These are phyloP conservation scores for Aleiodes leptofemur DNA, from an alignment of 2,888 invertebrate genomes.

Conservation along the genomic window DNA sequence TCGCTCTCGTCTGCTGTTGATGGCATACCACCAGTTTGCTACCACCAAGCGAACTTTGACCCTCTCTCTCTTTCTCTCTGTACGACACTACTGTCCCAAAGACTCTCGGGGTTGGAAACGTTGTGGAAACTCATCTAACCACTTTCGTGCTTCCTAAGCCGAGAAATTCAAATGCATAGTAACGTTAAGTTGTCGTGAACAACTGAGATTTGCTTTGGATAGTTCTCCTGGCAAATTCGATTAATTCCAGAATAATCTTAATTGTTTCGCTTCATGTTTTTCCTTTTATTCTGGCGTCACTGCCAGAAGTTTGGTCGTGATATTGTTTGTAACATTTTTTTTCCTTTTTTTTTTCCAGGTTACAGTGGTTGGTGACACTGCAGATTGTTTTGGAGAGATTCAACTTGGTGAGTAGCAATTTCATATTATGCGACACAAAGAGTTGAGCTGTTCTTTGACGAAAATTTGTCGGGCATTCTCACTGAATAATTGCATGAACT, in stretches of 20 bases:
- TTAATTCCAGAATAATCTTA: slow-evolving; percentile 26
- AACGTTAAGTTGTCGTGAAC: slow-evolving; percentile 36
- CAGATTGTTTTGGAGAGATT: too few species aligned
- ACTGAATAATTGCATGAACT: too few species aligned
- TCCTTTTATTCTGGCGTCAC: not conserved
- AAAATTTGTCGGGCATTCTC: too few species aligned
- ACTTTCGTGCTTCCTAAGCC: slow-evolving; percentile 40
- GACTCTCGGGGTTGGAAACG: slow-evolving; percentile 13
- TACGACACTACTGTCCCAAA: slow-evolving; percentile 26
- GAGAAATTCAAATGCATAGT: slow-evolving; percentile 21
- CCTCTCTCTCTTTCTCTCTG: slow-evolving; percentile 7
- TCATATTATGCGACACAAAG: too few species aligned
- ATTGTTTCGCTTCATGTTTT: not conserved
- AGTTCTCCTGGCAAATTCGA: slow-evolving; percentile 22
- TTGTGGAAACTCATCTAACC: slow-evolving; percentile 40
- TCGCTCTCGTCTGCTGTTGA: slow-evolving; percentile 19
- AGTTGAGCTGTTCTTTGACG: too few species aligned
- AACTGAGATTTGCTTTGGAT: slow-evolving; percentile 40
- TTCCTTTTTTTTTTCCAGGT: too few species aligned
- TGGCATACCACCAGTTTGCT: slow-evolving; percentile 13
- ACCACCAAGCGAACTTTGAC: slow-evolving; percentile 37
- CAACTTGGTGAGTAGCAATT: too few species aligned
- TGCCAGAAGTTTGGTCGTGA: too few species aligned
- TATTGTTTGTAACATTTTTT: too few species aligned
- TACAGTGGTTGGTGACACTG: too few species aligned